Percentiles rank a stretch among this genome's conserved stretches.
These are phyloP conservation scores for Chelonus formosanus DNA, from an alignment of 2,888 invertebrate genomes.

Conservation along the genomic window DNA sequence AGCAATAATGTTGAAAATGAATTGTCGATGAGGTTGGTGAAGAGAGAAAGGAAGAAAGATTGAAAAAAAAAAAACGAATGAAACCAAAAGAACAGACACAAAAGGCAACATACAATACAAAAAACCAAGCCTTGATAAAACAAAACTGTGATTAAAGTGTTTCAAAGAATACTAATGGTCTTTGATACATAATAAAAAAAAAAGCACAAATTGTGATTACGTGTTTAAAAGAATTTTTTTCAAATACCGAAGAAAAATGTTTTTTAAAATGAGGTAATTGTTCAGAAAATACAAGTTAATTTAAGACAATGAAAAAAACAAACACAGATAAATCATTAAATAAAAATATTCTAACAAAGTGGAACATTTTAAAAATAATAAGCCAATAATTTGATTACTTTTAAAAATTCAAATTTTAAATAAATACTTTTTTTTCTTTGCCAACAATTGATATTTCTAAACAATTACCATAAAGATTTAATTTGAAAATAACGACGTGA, in stretches of 20 bases:
- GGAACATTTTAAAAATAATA: too few relatives aligned
- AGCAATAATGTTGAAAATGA: too few relatives aligned
- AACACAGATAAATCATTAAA: too few relatives aligned
- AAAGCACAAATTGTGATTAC: conserved; percentile 31
- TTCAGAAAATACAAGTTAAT: background rate
- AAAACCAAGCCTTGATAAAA: background rate
- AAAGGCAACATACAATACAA: background rate
- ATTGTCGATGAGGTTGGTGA: background rate
- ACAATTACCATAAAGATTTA: too few relatives aligned
- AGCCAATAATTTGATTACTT: too few relatives aligned
- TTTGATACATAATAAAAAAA: background rate
- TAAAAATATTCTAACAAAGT: too few relatives aligned
- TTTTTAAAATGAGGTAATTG: conserved; percentile 2
- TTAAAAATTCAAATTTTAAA: too few relatives aligned
- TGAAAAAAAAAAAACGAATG: conserved; percentile 17
- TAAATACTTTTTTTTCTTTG: too few relatives aligned
- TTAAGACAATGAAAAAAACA: background rate
- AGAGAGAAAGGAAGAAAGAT: conserved; percentile 2
- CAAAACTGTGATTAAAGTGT: conserved; percentile 6
- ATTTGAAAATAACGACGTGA: too few relatives aligned
- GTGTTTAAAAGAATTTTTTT: conserved; percentile 13
- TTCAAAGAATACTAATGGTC: background rate
- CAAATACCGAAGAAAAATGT: conserved; percentile 3
- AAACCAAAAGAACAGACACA: background rate
- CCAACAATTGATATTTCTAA: too few relatives aligned